Percentiles rank a stretch among this genome's conserved stretches.
These are phyloP conservation scores for Otis tarda DNA, from an alignment of 2,113 vertebrate genomes.

Conservation along the genomic window DNA sequence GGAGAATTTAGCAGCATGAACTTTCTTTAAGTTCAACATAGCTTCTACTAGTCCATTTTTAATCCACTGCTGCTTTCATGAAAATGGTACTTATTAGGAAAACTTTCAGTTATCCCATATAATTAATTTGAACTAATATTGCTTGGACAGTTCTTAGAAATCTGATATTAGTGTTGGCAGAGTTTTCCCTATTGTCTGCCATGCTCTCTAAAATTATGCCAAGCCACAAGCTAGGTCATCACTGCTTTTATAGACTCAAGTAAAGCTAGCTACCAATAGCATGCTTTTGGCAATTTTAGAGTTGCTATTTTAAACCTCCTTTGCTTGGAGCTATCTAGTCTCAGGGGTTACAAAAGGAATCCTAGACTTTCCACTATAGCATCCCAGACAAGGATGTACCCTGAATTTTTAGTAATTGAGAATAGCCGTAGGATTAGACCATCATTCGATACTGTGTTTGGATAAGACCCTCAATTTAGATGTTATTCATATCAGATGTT, in stretches of 20 bases:
- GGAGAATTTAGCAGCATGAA: background rate
- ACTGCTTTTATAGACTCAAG: constrained; percentile 33
- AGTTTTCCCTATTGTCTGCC: constrained; percentile 36
- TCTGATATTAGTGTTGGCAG: background rate
- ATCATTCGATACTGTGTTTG: constrained; percentile 50
- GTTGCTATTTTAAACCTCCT: constrained; percentile 47
- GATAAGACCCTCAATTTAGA: constrained; percentile 43
- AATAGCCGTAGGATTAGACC: constrained; percentile 42
- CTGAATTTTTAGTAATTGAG: constrained; percentile 31
- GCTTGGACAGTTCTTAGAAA: background rate
- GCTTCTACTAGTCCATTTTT: background rate
- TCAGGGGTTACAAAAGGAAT: constrained; percentile 45
- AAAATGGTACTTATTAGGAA: background rate
- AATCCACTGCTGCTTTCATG: background rate
- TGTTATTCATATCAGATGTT: constrained; percentile 21
- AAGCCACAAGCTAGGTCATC: constrained; percentile 32
- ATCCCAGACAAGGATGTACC: constrained; percentile 2
- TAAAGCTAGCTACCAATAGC: background rate
- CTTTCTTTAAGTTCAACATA: background rate
- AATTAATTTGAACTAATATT: constrained; percentile 1
- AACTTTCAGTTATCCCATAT: background rate
- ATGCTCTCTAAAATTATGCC: background rate
- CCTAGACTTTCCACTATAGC: constrained; percentile 7
- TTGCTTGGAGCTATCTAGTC: constrained; percentile 42
- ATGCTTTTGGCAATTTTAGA: constrained; percentile 25